A percentile compares a stretch with the other conserved stretches of the same genome.
Conservation (phyloP, 2,113 vertebrate genomes). For the Dicaeum eximium region DNA sequence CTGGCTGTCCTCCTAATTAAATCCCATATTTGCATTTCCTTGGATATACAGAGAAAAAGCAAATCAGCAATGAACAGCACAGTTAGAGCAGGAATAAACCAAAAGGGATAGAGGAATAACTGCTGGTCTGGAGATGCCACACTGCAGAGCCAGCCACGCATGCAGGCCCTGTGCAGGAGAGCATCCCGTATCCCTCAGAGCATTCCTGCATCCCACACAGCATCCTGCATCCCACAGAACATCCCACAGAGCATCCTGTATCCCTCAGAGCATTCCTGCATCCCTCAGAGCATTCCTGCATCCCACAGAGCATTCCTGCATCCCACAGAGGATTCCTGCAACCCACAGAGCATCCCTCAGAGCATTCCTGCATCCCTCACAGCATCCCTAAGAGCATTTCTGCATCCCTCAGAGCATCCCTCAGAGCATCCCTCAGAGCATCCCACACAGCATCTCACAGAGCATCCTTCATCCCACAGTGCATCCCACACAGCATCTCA, state of each 20-base stretch:
- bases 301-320: background rate
- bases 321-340: background rate
- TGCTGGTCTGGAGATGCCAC: background rate
- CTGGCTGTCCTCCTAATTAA: background rate
- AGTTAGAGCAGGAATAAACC: background rate
- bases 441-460: background rate
- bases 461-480: background rate
- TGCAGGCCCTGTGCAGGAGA: background rate
- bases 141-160: background rate
- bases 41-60: background rate
- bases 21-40: background rate
- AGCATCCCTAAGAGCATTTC: background rate
- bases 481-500: background rate
- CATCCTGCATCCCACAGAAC: background rate
- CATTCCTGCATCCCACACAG: background rate
- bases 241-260: background rate
- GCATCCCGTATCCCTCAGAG: background rate
- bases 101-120: background rate
- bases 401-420: background rate
- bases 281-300: background rate
- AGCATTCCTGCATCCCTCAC: background rate
- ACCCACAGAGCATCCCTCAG: background rate
- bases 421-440: background rate
- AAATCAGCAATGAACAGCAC: background rate
- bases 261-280: background rate